Evolutionary conservation across 2,797 vertebrate genomes (phyloP).

Genomic region (Darevskia nairensis): DNA sequence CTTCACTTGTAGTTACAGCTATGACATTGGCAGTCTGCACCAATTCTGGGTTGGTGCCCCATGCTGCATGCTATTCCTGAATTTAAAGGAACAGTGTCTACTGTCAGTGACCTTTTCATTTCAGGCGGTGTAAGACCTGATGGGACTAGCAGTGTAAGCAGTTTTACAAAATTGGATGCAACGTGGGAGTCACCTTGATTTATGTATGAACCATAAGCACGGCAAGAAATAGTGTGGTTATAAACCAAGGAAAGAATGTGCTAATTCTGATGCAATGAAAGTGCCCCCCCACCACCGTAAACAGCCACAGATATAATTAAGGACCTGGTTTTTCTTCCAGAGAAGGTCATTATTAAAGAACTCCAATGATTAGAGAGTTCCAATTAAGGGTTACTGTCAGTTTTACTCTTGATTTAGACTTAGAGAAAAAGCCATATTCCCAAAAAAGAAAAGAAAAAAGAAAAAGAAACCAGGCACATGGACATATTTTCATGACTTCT

Average conservation of each 20-base stretch:
- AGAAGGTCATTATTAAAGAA: slow-evolving; percentile 33
- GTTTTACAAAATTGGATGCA: neutral
- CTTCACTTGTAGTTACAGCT: neutral
- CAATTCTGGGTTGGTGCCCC: neutral
- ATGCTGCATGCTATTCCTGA: neutral
- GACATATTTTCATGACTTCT: slow-evolving; percentile 39
- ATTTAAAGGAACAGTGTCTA: neutral
- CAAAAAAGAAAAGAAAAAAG: neutral
- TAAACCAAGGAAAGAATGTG: neutral
- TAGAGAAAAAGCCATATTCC: neutral
- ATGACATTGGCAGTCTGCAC: neutral
- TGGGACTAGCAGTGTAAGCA: neutral
- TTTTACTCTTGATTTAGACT: slow-evolving; percentile 40
- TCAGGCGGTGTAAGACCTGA: neutral
- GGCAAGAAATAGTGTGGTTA: slow-evolving; percentile 5
- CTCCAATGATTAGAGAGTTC: slow-evolving; percentile 23
- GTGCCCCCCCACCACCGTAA: neutral
- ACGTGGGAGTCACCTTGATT: neutral
- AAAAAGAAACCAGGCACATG: neutral
- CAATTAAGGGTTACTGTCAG: slow-evolving; percentile 42
- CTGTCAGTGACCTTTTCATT: neutral
- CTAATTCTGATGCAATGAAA: slow-evolving; percentile 16
- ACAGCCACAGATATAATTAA: slow-evolving; percentile 36
- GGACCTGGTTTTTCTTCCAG: slow-evolving; percentile 30
- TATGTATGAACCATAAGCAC: slow-evolving; percentile 10